phyloP scores from a whole-genome alignment of 2,888 invertebrate genomes.

The Linhomoeus sp. region DNA sequence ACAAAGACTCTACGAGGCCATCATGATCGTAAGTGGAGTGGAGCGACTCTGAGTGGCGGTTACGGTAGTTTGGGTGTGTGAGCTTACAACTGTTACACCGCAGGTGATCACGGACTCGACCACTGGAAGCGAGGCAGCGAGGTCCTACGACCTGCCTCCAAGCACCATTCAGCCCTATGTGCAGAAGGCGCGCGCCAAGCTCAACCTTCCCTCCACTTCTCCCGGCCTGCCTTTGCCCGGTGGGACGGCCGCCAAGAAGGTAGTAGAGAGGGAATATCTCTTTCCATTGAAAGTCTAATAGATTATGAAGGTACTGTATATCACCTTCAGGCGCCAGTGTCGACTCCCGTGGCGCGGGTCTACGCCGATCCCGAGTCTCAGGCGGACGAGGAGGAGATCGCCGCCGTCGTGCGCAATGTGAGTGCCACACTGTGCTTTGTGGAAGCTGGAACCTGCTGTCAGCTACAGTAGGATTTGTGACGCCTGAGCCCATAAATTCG shows the following conservation, averaged over 20 bases:
- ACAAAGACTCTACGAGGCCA: conserved; percentile 3
- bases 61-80: background rate
- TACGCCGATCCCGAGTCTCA: background rate
- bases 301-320: no score
- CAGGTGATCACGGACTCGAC: conserved; percentile 4
- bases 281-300: no score
- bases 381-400: background rate
- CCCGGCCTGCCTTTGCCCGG: no score
- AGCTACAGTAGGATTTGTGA: no score
- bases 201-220: background rate
- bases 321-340: no score
- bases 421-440: no score
- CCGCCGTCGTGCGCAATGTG: background rate
- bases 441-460: no score
- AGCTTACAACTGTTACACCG: background rate
- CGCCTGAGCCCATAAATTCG: no score
- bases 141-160: conserved; percentile 1
- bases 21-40: conserved; percentile 1
- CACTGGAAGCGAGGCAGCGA: conserved; percentile 3
- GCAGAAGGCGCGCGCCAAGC: background rate
- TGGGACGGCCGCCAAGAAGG: no score
- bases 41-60: no score
- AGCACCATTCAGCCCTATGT: conserved; percentile 6
- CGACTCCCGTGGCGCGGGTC: background rate
- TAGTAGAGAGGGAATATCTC: no score